Percentiles rank a stretch among this genome's conserved stretches.
Conservation (phyloP, 2,888 invertebrate genomes). For the Pedicia rivosa region DNA sequence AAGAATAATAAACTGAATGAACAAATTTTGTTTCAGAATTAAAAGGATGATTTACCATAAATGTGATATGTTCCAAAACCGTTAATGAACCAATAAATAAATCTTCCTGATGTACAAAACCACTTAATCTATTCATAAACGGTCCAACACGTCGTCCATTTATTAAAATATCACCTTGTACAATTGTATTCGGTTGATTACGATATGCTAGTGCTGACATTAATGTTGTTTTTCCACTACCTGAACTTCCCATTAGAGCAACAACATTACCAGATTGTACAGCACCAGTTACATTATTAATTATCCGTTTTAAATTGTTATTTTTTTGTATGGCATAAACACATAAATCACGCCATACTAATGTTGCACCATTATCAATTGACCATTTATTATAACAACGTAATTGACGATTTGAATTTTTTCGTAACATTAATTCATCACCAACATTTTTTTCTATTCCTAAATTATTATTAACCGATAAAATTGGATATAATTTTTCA, state of each 20-base stretch:
- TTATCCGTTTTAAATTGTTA: constrained; percentile 47
- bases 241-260: constrained; percentile 68
- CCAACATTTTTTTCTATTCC: no score
- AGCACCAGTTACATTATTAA: constrained; percentile 69
- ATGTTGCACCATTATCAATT: constrained; percentile 46
- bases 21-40: no score
- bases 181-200: constrained; percentile 46
- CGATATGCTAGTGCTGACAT: constrained; percentile 71
- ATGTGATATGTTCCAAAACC: constrained; percentile 70
- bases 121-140: constrained; percentile 67
- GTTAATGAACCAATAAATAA: constrained; percentile 73
- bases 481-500: no score
- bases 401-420: no score
- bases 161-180: constrained; percentile 67
- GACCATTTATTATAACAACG: constrained; percentile 37
- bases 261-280: constrained; percentile 67
- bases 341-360: constrained; percentile 65
- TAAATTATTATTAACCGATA: no score
- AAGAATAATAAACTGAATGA: no score
- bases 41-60: constrained; percentile 64
- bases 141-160: constrained; percentile 55
- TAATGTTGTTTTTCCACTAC: constrained; percentile 79
- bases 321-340: constrained; percentile 42
- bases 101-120: constrained; percentile 87
- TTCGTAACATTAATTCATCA: no score